These are phyloP conservation scores for Macrobrachium rosenbergii DNA, from an alignment of 1,140 invertebrate species.

Conservation along the genomic window DNA sequence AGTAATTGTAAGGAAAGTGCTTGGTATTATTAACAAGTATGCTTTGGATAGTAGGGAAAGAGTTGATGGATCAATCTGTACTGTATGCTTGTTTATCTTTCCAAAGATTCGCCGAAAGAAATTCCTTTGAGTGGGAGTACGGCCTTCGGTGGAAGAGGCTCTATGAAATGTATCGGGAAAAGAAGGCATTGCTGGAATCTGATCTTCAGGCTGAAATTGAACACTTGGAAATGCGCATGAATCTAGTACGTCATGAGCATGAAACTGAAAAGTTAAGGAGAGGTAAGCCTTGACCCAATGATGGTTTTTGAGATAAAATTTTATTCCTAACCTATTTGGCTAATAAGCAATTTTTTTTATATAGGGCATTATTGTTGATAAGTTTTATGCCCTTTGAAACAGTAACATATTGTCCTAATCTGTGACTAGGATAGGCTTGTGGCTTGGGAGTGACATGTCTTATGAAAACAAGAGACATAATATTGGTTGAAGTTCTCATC, in stretches of 20 bases:
- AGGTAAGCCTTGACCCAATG: conserved; percentile 27
- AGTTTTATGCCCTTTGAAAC: too few species aligned
- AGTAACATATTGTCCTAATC: too few species aligned
- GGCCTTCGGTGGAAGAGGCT: conserved; percentile 64
- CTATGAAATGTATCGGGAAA: conserved; percentile 65
- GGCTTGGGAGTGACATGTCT: too few species aligned
- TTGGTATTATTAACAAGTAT: neutral
- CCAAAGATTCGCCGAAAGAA: conserved; percentile 57
- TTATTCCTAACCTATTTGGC: too few species aligned
- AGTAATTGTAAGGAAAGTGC: too few species aligned
- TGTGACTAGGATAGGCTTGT: too few species aligned
- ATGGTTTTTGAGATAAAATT: too few species aligned
- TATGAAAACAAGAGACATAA: too few species aligned
- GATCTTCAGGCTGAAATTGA: conserved; percentile 63
- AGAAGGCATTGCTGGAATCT: conserved; percentile 58
- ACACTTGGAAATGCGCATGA: conserved; percentile 54
- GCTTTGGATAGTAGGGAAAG: neutral
- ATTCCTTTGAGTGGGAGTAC: conserved; percentile 62
- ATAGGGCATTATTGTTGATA: too few species aligned
- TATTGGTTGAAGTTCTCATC: too few species aligned
- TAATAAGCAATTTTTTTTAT: too few species aligned
- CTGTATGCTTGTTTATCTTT: conserved; percentile 1
- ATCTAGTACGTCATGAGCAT: conserved; percentile 58
- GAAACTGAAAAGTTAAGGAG: conserved; percentile 62
- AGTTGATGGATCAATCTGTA: neutral